Base-by-base conservation (phyloP, 30 jellyfish, hydroid and myxozoan species). In the Hydractinia echinata region DNA sequence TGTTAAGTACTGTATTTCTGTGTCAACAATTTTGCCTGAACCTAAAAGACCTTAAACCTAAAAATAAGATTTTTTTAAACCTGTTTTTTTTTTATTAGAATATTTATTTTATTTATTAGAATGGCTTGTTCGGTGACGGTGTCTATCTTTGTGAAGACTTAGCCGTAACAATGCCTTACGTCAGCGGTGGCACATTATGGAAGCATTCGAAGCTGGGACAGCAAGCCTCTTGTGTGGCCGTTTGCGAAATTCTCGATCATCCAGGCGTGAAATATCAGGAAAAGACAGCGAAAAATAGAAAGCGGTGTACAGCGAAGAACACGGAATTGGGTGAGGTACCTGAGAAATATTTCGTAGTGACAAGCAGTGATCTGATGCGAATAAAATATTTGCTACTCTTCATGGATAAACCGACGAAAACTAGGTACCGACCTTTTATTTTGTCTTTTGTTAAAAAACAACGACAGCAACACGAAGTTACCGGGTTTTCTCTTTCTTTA, bases 321-420 rank as follows among this genome's bases (percentile, higher is more conserved):
- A 73, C 97, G 8, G 88, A 85, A 73, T 90, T 86, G 21, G 97
- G 97, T 4, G 97, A 91, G 69, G 97, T 91, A 44, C 97, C 97
- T 6, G 94, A 86, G 67, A 86, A 83, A 53, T 91, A 91, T 71
- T 86, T 91, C 79, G 97, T 91, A 10, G 97, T 91, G 67, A 91
- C 97, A 20, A 91, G 94, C 80, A 91, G 96, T 82, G 96, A 91
- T 21, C 54, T 91, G 81, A 88, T 91, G 30, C 87, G 96, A 39
- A 79, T 86, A 0, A 91, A 82, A 85, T 91, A 91, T 73, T 81
- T 91, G 55, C 62, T 86, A 67, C 89, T 83, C 19, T 76, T 79
- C 51, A 52, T 49, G 13, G 84, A 73, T 89, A 79, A 76, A 51
- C 21, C 49, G 39, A 51, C 18, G 44, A 30, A 30, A 30, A 30